Base-by-base conservation (phyloP, 1,140 invertebrate species). In the Neelides sp. region DNA sequence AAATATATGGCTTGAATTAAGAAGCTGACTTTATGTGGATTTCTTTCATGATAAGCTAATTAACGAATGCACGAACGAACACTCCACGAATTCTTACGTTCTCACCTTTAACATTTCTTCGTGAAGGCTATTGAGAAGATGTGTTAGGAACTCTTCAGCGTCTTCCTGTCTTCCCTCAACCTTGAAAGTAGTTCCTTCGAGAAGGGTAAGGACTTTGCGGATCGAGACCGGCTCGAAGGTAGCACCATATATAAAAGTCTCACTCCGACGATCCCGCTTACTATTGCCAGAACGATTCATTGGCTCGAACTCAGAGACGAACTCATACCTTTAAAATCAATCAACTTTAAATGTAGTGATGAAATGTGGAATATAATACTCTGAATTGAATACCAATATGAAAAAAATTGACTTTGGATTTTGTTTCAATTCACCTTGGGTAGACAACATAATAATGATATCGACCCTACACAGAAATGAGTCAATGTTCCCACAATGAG, bases 121-220 rank as follows among this genome's bases (percentile, higher is more conserved):
- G 67, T 94, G 91, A 27, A 96, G 75, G 26, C 84, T 83, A 69
- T 96, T 95, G 1, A 95, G 74, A 40, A 96, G 72, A 68, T 83
- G 91, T 12, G 85, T 84, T 1, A 95, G 73, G 68, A 95, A 95
- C 63, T 95, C 91, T 67, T 95, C 91, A 0, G 91, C 91, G 71
- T 95, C 91, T 67, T 95, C 89, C 65, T 95, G 88, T 7, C 85
- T 69, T 4, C 85, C 87, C 69, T 86, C 83, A 52, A 85, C 72
- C 41, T 76, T 72, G 62, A 78, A 78, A 19, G 71, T 75, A 24
- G 54, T 56, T 54, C 79, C 79, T 28, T 78, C 54, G 1, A 60
- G 24, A 1, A 54, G 42, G 3, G 39, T 52, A 10, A 60, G 24
- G 15, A 54, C 54, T 35, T 51, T 50, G 8, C 58, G 54, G 40